Conservation (phyloP, 2,113 vertebrate species). For the Apus apus region DNA sequence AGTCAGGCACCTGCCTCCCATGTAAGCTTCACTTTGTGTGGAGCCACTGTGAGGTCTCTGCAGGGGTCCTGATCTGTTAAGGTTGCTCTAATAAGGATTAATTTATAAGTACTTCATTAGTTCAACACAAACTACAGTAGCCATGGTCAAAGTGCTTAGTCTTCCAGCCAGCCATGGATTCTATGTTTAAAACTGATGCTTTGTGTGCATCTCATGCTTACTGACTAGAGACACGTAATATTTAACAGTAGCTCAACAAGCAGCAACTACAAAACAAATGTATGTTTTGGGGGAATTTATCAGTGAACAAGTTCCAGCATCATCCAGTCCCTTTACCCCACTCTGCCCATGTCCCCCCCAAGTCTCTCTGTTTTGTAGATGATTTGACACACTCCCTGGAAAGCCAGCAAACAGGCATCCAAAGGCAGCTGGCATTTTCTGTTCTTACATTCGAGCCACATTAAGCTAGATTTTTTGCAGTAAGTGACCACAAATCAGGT, state of each 20-base stretch:
- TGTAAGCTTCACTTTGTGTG: neutral
- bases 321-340: neutral
- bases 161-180: neutral
- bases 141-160: neutral
- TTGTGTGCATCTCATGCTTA: neutral
- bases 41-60: neutral
- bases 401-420: neutral
- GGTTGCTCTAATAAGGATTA: neutral
- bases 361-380: neutral
- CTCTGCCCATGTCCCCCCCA: accelerated
- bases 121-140: neutral
- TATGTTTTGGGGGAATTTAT: neutral
- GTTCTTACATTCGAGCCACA: neutral
- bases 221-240: neutral
- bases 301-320: neutral
- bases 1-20: neutral
- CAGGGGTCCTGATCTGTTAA: neutral
- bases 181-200: neutral
- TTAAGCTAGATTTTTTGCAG: neutral
- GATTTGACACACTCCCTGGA: neutral
- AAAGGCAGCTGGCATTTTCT: neutral
- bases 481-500: neutral
- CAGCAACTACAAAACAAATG: neutral
- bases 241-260: neutral
- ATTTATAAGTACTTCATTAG: constrained; percentile 4